Percentiles rank a stretch among this genome's conserved stretches.
Evolutionary conservation across 30 jellyfish, hydroid and myxozoan species (phyloP).

Genomic region (Turritopsis rubra): DNA sequence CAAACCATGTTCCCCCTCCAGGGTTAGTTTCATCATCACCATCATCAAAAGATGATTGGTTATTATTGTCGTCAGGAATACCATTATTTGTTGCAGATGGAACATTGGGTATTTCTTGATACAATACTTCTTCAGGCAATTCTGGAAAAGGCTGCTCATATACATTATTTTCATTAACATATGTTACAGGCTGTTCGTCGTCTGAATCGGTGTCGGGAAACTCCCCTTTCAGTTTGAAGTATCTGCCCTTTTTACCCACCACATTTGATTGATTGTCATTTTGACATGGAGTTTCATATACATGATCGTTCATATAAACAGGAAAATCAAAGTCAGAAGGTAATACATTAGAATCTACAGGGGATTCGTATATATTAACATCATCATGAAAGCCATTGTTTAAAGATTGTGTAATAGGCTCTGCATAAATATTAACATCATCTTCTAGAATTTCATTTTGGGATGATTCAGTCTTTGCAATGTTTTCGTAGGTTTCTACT

Average conservation of each 20-base stretch:
- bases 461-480: background rate
- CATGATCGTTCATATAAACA: background rate
- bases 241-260: constrained; percentile 6
- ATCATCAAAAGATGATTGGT: background rate
- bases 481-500: background rate
- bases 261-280: background rate
- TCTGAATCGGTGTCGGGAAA: constrained; percentile 12
- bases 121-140: constrained; percentile 1
- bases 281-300: background rate
- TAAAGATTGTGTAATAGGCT: background rate
- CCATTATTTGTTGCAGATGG: background rate
- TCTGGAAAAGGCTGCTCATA: constrained; percentile 5
- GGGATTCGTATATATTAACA: background rate
- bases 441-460: background rate
- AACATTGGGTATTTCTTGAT: background rate
- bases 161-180: constrained; percentile 2
- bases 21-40: background rate
- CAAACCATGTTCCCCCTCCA: constrained; percentile 35
- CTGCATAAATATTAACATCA: constrained; percentile 2
- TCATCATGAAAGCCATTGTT: constrained; percentile 10
- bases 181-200: background rate
- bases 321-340: background rate
- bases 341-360: background rate
- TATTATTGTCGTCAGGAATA: background rate
- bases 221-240: constrained; percentile 21